Conservation (phyloP, 2,113 vertebrate species). For the Desmodus rotundus region DNA sequence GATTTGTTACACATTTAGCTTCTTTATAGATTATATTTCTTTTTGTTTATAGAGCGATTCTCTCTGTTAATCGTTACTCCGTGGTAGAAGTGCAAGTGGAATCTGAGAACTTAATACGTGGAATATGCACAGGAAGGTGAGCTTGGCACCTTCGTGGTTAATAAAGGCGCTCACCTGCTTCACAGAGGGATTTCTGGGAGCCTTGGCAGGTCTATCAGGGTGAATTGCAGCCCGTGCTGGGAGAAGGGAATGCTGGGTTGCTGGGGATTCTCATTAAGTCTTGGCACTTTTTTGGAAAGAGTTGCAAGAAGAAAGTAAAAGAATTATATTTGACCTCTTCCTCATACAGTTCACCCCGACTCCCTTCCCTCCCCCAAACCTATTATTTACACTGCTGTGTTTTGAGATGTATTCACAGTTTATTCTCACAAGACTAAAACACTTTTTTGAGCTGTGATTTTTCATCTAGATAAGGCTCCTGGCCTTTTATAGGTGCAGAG, state of each 20-base stretch:
- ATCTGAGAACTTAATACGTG: not conserved
- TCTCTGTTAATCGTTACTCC: not conserved
- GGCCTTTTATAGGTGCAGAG: not conserved
- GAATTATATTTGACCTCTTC: constrained; percentile 43
- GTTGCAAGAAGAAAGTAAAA: constrained; percentile 54
- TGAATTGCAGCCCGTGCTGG: not conserved
- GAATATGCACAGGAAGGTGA: not conserved
- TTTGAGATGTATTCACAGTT: not conserved
- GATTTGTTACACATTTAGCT: not conserved
- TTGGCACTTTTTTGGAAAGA: constrained; percentile 70
- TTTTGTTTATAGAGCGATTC: constrained; percentile 29
- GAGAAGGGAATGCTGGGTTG: constrained; percentile 39
- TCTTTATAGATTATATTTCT: not conserved
- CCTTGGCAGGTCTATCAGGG: not conserved
- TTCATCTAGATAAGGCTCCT: constrained; percentile 32
- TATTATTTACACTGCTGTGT: constrained; percentile 47
- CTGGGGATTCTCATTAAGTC: constrained; percentile 56
- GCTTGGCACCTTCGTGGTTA: not conserved
- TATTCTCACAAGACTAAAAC: not conserved
- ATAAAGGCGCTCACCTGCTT: not conserved
- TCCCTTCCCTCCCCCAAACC: not conserved
- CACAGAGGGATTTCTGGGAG: not conserved
- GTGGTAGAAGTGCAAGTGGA: not conserved
- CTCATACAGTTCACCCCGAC: not conserved
- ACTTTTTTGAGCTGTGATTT: constrained; percentile 14